Evolutionary conservation across 2,113 vertebrate genomes (phyloP).

Genomic region (Ariopsis seemanni): DNA sequence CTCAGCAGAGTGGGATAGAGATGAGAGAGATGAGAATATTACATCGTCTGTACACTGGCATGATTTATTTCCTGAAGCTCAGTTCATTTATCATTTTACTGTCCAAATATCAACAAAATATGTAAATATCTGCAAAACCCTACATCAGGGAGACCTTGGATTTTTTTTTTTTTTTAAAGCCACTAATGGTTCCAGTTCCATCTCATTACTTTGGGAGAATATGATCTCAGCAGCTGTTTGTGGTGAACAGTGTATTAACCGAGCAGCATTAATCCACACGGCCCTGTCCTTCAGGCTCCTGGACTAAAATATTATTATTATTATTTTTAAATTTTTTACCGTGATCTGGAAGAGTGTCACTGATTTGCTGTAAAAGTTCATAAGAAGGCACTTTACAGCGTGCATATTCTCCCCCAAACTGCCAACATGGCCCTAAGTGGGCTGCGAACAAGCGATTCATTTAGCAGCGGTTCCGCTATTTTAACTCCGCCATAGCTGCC

Average conservation of each 20-base stretch:
- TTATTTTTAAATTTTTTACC: no score
- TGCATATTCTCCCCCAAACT: background rate
- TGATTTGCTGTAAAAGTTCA: conserved; percentile 17
- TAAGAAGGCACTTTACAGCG: background rate
- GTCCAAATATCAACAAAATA: background rate
- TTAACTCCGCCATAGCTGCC: background rate
- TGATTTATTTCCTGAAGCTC: background rate
- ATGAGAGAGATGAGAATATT: no score
- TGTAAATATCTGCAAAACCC: background rate
- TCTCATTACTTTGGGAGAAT: background rate
- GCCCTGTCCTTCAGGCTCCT: background rate
- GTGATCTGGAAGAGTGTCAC: background rate
- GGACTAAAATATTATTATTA: background rate
- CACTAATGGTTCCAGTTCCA: background rate
- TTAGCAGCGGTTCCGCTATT: conserved; percentile 23
- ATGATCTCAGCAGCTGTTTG: background rate
- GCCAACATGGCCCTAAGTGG: background rate
- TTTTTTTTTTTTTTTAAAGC: background rate
- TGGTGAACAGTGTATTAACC: background rate
- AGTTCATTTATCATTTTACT: background rate
- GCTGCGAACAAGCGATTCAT: conserved; percentile 18
- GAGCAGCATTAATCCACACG: background rate
- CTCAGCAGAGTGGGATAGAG: background rate
- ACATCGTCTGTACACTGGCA: background rate
- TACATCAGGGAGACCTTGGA: background rate